Conservation (phyloP, 2,113 vertebrate species). For the Microcebus lehilahytsara region DNA sequence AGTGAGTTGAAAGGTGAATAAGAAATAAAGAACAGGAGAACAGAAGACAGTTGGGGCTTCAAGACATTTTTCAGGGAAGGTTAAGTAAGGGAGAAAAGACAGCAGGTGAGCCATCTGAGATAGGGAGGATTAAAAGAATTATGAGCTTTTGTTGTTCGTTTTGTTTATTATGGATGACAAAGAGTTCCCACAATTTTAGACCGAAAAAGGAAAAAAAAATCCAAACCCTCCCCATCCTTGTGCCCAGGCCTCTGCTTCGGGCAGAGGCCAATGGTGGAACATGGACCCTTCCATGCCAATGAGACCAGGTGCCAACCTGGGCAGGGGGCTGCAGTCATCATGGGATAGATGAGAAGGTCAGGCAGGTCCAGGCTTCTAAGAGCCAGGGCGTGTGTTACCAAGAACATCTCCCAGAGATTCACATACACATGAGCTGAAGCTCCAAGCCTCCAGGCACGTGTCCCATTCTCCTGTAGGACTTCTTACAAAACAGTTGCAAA, state of each 20-base stretch:
- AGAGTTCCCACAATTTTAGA: neutral
- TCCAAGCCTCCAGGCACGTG: too few species aligned
- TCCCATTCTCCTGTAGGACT: neutral
- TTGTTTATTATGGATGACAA: neutral
- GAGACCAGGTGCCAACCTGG: neutral
- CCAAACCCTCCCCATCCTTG: neutral
- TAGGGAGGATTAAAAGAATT: neutral
- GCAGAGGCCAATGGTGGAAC: neutral
- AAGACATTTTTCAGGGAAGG: neutral
- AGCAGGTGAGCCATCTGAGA: neutral
- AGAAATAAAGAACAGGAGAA: neutral
- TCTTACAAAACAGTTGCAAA: neutral
- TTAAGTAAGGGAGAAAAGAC: neutral
- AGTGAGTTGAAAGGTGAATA: neutral
- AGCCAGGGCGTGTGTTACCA: accelerated
- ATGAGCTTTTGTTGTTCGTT: neutral
- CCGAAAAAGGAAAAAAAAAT: too few species aligned
- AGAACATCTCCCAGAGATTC: neutral
- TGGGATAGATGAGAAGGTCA: accelerated
- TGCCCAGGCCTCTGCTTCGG: accelerated
- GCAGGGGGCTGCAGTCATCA: neutral
- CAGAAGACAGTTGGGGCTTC: neutral
- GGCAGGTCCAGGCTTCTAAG: too few species aligned
- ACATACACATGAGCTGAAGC: neutral
- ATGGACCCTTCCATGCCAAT: neutral